phyloP scores from a whole-genome alignment of 2,797 vertebrate genomes.

The Phalanger gymnotis region DNA sequence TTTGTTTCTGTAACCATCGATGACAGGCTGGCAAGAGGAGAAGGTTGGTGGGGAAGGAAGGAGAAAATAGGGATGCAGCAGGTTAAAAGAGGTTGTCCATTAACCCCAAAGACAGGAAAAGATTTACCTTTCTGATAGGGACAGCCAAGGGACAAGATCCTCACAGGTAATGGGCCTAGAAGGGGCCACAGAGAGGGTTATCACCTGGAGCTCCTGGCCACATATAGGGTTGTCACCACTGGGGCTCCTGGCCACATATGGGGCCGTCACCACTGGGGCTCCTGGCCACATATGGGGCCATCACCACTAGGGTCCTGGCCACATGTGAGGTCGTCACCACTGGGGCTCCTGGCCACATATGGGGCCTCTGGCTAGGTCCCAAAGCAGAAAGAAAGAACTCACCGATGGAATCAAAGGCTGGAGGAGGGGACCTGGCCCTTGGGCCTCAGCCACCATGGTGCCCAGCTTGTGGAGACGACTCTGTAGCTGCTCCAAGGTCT shows the following conservation, averaged over 20 bases:
- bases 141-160: constrained; percentile 19
- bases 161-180: not conserved
- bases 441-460: constrained; percentile 18
- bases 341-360: no score
- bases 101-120: constrained; percentile 7
- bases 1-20: constrained; percentile 91
- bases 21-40: constrained; percentile 78
- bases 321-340: no score
- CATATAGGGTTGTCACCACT: no score
- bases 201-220: not conserved
- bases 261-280: no score
- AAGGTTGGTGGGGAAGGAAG: not conserved
- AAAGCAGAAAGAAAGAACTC: constrained; percentile 39
- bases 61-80: constrained; percentile 41
- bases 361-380: not conserved
- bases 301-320: no score
- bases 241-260: no score
- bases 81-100: not conserved
- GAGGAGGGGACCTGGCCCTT: constrained; percentile 85
- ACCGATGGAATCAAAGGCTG: constrained; percentile 84
- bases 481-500: constrained; percentile 83
- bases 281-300: no score
- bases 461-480: constrained; percentile 69
- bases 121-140: not conserved
- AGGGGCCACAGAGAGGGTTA: not conserved